Conservation (phyloP, 2,888 invertebrate species). For the Salpingus planirostris region DNA sequence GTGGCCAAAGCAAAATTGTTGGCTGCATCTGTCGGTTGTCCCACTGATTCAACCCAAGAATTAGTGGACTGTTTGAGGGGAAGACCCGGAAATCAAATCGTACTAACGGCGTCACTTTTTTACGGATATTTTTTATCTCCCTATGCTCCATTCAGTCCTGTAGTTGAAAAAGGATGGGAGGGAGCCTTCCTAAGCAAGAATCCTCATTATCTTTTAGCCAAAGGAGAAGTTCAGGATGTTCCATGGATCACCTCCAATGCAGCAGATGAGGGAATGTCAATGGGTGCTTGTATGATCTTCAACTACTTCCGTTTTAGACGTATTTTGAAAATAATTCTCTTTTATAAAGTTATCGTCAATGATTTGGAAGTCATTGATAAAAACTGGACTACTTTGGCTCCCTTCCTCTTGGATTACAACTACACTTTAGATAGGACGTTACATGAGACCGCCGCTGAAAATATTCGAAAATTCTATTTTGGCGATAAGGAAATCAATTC, state of each 20-base stretch:
- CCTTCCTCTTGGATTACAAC: constrained; percentile 18
- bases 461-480: constrained; percentile 17
- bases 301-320: too few relatives aligned
- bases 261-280: constrained; percentile 31
- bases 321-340: too few relatives aligned
- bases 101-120: constrained; percentile 8
- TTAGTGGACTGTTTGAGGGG: constrained; percentile 28
- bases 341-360: constrained; percentile 1
- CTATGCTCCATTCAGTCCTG: constrained; percentile 29
- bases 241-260: constrained; percentile 35
- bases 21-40: constrained; percentile 27
- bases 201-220: constrained; percentile 27
- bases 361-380: constrained; percentile 10
- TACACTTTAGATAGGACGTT: constrained; percentile 10
- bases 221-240: constrained; percentile 27
- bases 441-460: constrained; percentile 8
- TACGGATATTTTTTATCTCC: constrained; percentile 14
- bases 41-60: constrained; percentile 17
- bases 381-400: constrained; percentile 16
- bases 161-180: constrained; percentile 14
- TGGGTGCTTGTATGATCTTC: too few relatives aligned
- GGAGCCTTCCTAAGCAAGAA: constrained; percentile 28
- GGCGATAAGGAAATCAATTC: constrained; percentile 7
- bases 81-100: constrained; percentile 23
- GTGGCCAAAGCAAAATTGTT: constrained; percentile 22